Evolutionary conservation across 1,140 invertebrate genomes (phyloP).

Genomic region (Lethrus apterus): DNA sequence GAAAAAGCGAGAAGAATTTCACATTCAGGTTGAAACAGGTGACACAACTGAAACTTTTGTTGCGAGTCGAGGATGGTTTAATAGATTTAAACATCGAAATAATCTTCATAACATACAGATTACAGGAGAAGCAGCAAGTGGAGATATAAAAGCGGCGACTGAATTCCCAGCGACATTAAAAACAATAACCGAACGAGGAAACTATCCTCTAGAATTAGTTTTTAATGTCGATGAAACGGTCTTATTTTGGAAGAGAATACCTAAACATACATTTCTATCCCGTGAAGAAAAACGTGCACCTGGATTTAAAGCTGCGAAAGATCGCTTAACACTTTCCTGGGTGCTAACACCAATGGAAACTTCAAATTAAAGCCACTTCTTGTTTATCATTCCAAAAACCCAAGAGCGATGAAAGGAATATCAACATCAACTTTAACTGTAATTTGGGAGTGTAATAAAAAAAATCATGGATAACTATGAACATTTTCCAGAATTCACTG

Average conservation of each 20-base stretch:
- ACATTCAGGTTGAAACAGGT: slow-evolving; percentile 19
- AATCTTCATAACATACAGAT: slow-evolving; percentile 34
- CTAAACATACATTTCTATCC: slow-evolving; percentile 39
- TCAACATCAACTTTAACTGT: too few relatives aligned
- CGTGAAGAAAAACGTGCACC: slow-evolving; percentile 33
- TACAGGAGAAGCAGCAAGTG: slow-evolving; percentile 34
- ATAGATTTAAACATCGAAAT: slow-evolving; percentile 35
- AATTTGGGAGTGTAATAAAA: too few relatives aligned
- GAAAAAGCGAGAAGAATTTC: slow-evolving; percentile 6
- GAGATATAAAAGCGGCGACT: slow-evolving; percentile 31
- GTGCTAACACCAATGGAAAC: slow-evolving; percentile 39
- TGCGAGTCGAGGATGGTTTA: slow-evolving; percentile 39
- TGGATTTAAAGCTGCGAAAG: slow-evolving; percentile 6
- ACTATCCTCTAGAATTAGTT: background rate
- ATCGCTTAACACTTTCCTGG: slow-evolving; percentile 29
- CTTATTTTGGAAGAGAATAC: slow-evolving; percentile 44
- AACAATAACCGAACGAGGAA: slow-evolving; percentile 4
- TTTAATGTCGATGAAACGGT: slow-evolving; percentile 10
- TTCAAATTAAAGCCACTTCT: slow-evolving; percentile 42
- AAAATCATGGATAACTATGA: too few relatives aligned
- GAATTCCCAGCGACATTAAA: slow-evolving; percentile 14
- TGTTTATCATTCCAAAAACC: slow-evolving; percentile 22
- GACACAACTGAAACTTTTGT: slow-evolving; percentile 18
- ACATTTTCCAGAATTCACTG: too few relatives aligned
- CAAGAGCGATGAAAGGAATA: too few relatives aligned